Conservation (phyloP, 2,888 invertebrate genomes). For the Axea sp. region DNA sequence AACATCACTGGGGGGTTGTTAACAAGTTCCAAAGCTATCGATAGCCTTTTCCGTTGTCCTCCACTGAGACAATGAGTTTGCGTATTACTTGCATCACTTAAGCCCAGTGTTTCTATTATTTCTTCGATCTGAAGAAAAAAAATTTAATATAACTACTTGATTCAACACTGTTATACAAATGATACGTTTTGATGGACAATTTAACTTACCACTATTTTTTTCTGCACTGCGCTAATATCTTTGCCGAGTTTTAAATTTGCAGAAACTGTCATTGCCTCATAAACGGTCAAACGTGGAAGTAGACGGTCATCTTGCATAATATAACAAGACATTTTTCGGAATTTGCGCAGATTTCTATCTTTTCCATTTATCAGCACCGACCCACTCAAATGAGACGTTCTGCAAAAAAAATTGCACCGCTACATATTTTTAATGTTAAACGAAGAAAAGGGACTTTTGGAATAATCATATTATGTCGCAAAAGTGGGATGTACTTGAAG, state of each 20-base stretch:
- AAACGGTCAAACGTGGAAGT: slow-evolving; percentile 92
- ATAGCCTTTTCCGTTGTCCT: slow-evolving; percentile 91
- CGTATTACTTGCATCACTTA: slow-evolving; percentile 89
- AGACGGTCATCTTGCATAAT: slow-evolving; percentile 98
- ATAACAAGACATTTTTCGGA: slow-evolving; percentile 96
- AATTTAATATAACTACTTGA: not conserved
- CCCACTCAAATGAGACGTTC: slow-evolving; percentile 91
- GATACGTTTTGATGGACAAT: too few species aligned
- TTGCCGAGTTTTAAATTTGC: slow-evolving; percentile 95
- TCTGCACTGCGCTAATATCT: slow-evolving; percentile 85
- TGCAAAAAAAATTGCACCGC: slow-evolving; percentile 78
- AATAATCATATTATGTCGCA: too few species aligned
- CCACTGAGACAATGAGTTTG: slow-evolving; percentile 91
- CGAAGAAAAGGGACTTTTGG: too few species aligned
- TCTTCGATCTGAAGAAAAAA: slow-evolving; percentile 81
- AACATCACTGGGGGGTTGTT: slow-evolving; percentile 99
- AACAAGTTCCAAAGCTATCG: slow-evolving; percentile 94
- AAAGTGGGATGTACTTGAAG: too few species aligned
- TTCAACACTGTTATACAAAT: too few species aligned
- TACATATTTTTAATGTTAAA: too few species aligned
- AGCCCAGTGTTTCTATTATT: slow-evolving; percentile 90
- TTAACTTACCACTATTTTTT: slow-evolving; percentile 85
- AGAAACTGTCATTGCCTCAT: slow-evolving; percentile 95
- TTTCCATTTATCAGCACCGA: slow-evolving; percentile 93
- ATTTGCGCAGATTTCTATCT: slow-evolving; percentile 90